These are phyloP conservation scores for Bombus polaris DNA, from an alignment of 1,140 invertebrate species.

Conservation along the genomic window DNA sequence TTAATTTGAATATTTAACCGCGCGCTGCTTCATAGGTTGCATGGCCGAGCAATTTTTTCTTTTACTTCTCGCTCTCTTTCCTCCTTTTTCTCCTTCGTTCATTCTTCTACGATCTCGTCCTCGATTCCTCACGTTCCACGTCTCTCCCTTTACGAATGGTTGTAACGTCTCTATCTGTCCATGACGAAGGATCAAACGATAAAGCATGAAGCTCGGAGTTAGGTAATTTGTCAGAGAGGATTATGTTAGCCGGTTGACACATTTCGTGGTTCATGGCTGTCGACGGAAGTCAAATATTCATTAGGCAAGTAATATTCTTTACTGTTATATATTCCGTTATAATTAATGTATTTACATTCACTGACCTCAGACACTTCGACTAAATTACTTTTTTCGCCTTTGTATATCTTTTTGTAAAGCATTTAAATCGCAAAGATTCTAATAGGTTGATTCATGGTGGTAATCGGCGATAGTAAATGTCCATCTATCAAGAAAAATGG, in stretches of 20 bases:
- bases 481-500: too few species aligned
- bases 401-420: neutral
- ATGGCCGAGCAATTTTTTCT: slow-evolving; percentile 18
- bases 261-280: neutral
- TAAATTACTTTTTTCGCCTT: too few species aligned
- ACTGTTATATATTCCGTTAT: too few species aligned
- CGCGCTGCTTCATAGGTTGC: slow-evolving; percentile 38
- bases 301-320: neutral
- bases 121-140: neutral
- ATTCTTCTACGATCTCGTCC: neutral
- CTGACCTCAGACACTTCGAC: too few species aligned
- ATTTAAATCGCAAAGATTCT: too few species aligned
- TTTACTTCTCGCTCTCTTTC: neutral
- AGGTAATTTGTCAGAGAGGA: neutral
- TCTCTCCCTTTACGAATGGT: neutral
- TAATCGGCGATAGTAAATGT: too few species aligned
- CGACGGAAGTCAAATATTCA: neutral
- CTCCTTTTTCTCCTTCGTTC: neutral
- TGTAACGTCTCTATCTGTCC: slow-evolving; percentile 9
- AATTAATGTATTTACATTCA: too few species aligned
- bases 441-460: too few species aligned
- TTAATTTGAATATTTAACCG: slow-evolving; percentile 56
- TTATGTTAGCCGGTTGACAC: neutral
- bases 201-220: neutral
- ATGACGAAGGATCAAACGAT: neutral